Percentiles rank a stretch among this genome's conserved stretches.
Conservation (phyloP, 2,888 invertebrate species). For the Glomeris marginata region DNA sequence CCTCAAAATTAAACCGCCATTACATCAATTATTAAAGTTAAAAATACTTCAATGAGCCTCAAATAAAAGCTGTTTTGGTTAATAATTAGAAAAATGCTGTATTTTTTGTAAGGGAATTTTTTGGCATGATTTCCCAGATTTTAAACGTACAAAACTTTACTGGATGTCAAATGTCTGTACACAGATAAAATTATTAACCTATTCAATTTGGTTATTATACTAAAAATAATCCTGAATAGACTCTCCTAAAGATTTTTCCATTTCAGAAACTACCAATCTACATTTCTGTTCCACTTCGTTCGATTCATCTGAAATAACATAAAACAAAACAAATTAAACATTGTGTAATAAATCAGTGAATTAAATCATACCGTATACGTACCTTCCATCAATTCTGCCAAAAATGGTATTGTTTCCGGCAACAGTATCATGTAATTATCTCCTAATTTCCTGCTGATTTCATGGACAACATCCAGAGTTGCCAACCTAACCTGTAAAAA, state of each 20-base stretch:
- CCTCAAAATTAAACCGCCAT: no score
- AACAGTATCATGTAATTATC: conserved; percentile 75
- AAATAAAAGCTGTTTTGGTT: no score
- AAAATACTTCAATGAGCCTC: no score
- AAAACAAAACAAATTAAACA: not conserved
- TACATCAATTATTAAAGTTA: no score
- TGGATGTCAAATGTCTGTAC: no score
- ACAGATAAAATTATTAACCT: no score
- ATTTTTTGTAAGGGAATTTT: no score
- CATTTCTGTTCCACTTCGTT: conserved; percentile 63
- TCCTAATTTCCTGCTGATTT: conserved; percentile 66
- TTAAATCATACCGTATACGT: conserved; percentile 32
- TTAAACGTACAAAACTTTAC: no score
- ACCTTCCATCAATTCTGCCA: conserved; percentile 84
- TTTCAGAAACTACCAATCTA: conserved; percentile 60
- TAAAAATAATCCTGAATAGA: conserved; percentile 51
- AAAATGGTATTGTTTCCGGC: conserved; percentile 85
- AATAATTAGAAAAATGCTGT: no score
- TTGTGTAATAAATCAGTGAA: not conserved
- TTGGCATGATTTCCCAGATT: no score
- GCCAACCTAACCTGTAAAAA: conserved; percentile 42
- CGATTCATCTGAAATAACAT: conserved; percentile 26
- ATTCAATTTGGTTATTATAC: conserved; percentile 8
- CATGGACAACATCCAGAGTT: conserved; percentile 54
- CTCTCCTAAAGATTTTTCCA: conserved; percentile 77